Conservation (phyloP, 2,113 vertebrate genomes). For the Calypte anna region DNA sequence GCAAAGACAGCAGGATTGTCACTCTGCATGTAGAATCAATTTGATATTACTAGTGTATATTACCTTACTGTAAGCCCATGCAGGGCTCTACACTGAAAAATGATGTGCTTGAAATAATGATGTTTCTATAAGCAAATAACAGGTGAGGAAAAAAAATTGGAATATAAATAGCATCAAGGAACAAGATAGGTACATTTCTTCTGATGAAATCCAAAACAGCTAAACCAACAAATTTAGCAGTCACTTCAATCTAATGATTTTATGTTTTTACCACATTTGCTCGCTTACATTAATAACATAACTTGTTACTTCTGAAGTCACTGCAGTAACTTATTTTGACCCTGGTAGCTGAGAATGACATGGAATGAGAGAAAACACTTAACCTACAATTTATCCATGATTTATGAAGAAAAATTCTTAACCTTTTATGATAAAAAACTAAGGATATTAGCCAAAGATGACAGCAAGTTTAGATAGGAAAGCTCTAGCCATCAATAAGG, state of each 20-base stretch:
- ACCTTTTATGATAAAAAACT: neutral
- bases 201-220: conserved; percentile 18
- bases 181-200: conserved; percentile 20
- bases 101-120: conserved; percentile 63
- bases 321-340: neutral
- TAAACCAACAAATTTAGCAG: conserved; percentile 1
- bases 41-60: conserved; percentile 55
- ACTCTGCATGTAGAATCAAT: conserved; percentile 61
- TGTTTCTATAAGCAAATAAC: conserved; percentile 49
- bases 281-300: neutral
- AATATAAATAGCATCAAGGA: neutral
- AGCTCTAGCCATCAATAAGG: neutral
- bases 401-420: neutral
- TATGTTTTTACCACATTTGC: neutral
- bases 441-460: neutral
- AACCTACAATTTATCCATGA: neutral
- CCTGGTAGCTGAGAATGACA: neutral
- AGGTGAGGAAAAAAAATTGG: neutral
- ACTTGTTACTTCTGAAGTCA: neutral
- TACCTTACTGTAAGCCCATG: conserved; percentile 40
- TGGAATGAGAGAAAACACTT: neutral
- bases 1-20: conserved; percentile 64
- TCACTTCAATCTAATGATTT: neutral
- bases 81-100: conserved; percentile 25
- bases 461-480: neutral